Conservation (phyloP, 2,797 vertebrate genomes). For the Notolabrus celidotus region DNA sequence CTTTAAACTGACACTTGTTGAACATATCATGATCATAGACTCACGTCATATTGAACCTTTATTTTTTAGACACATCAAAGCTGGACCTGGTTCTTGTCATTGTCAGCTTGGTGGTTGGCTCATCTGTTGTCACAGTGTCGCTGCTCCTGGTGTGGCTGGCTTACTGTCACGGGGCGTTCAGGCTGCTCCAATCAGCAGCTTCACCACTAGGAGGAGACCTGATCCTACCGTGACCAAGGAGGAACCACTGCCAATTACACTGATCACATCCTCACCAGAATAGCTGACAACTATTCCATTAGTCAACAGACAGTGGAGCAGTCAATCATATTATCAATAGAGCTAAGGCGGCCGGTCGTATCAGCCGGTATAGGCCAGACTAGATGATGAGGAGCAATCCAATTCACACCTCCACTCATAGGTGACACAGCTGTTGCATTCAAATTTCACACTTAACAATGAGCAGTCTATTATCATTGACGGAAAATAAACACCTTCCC, state of each 20-base stretch:
- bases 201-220: slow-evolving; percentile 58
- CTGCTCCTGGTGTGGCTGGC: slow-evolving; percentile 76
- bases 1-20: neutral
- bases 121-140: slow-evolving; percentile 61
- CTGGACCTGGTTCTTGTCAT: slow-evolving; percentile 61
- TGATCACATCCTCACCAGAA: slow-evolving; percentile 69
- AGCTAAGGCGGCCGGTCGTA: slow-evolving; percentile 49
- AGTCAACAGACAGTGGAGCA: slow-evolving; percentile 75
- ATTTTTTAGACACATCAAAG: slow-evolving; percentile 48
- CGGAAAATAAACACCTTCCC: slow-evolving; percentile 59
- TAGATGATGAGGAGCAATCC: slow-evolving; percentile 71
- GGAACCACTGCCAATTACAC: slow-evolving; percentile 65
- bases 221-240: slow-evolving; percentile 74
- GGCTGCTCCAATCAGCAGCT: slow-evolving; percentile 40
- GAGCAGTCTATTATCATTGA: slow-evolving; percentile 69
- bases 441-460: slow-evolving; percentile 74
- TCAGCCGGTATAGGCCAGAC: slow-evolving; percentile 56
- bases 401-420: slow-evolving; percentile 72
- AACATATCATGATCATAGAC: neutral
- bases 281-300: slow-evolving; percentile 78
- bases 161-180: slow-evolving; percentile 54
- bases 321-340: slow-evolving; percentile 77
- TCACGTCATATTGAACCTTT: slow-evolving; percentile 1
- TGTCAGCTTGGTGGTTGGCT: slow-evolving; percentile 60
- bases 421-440: slow-evolving; percentile 77